These are phyloP conservation scores for Eupristina koningsbergeri DNA, from an alignment of 1,140 invertebrate genomes.

Conservation along the genomic window DNA sequence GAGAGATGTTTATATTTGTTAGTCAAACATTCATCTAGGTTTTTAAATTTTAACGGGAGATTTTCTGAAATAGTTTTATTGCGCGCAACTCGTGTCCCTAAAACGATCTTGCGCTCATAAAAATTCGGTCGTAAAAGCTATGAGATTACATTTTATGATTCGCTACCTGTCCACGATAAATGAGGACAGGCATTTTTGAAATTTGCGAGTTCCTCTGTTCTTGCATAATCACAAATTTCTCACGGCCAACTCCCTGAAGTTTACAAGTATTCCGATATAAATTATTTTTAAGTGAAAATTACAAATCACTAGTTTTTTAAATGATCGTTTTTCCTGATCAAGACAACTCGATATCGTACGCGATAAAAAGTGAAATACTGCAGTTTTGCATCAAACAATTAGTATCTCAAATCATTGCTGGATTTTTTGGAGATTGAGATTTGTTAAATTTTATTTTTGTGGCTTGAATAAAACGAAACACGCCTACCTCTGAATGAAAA, in stretches of 20 bases:
- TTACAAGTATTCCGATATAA: background rate
- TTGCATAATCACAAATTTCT: conserved; percentile 25
- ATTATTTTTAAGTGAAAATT: conserved; percentile 11
- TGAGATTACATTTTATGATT: conserved; percentile 50
- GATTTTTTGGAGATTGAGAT: too few species aligned
- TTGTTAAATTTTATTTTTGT: background rate
- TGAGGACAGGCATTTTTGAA: conserved; percentile 41
- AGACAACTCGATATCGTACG: background rate
- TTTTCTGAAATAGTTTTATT: conserved; percentile 49
- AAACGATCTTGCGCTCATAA: conserved; percentile 37
- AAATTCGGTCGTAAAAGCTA: conserved; percentile 43
- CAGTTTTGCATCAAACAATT: background rate
- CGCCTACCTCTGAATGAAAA: too few species aligned
- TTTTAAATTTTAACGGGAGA: conserved; percentile 30
- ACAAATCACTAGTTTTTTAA: background rate
- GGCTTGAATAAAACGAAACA: too few species aligned
- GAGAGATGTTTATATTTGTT: conserved; percentile 24
- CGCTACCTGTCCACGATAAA: conserved; percentile 44
- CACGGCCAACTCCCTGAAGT: background rate
- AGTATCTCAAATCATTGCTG: too few species aligned
- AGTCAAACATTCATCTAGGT: conserved; percentile 15
- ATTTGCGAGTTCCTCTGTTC: conserved; percentile 10
- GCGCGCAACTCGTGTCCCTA: conserved; percentile 26
- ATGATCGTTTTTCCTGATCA: background rate
- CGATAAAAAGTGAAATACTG: background rate